Percentiles rank a stretch among this genome's conserved stretches.
These are phyloP conservation scores for Solenopsis invicta DNA, from an alignment of 1,140 invertebrate species.

Conservation along the genomic window DNA sequence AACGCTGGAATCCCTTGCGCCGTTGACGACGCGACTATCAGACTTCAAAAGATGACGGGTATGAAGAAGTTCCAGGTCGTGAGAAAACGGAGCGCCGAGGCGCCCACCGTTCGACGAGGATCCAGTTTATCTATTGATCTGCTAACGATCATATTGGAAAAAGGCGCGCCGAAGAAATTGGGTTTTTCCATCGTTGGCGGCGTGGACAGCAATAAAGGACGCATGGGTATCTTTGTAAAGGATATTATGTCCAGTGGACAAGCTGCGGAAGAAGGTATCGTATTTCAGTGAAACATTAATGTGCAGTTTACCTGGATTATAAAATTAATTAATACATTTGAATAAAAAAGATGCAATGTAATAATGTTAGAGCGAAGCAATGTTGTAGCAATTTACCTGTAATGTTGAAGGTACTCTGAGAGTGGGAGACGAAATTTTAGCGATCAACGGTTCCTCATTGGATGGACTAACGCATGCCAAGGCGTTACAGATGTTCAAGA, in stretches of 20 bases:
- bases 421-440: slow-evolving; percentile 90
- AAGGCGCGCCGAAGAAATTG: slow-evolving; percentile 90
- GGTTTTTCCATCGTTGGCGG: slow-evolving; percentile 93
- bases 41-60: slow-evolving; percentile 80
- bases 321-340: not conserved
- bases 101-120: slow-evolving; percentile 69
- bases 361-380: not conserved
- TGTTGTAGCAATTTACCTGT: not conserved
- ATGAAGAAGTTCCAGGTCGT: slow-evolving; percentile 85
- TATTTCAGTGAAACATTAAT: not conserved
- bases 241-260: slow-evolving; percentile 90
- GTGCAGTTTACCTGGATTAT: not conserved
- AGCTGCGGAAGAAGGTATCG: slow-evolving; percentile 88
- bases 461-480: slow-evolving; percentile 89
- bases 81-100: slow-evolving; percentile 77
- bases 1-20: not conserved
- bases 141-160: slow-evolving; percentile 87
- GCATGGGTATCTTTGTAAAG: slow-evolving; percentile 92
- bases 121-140: slow-evolving; percentile 81
- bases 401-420: slow-evolving; percentile 86
- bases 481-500: slow-evolving; percentile 90
- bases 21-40: slow-evolving; percentile 7
- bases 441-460: slow-evolving; percentile 89
- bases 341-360: not conserved
- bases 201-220: slow-evolving; percentile 90